Base-by-base conservation (phyloP, 2,113 vertebrate genomes). In the Chaenogobius annularis region DNA sequence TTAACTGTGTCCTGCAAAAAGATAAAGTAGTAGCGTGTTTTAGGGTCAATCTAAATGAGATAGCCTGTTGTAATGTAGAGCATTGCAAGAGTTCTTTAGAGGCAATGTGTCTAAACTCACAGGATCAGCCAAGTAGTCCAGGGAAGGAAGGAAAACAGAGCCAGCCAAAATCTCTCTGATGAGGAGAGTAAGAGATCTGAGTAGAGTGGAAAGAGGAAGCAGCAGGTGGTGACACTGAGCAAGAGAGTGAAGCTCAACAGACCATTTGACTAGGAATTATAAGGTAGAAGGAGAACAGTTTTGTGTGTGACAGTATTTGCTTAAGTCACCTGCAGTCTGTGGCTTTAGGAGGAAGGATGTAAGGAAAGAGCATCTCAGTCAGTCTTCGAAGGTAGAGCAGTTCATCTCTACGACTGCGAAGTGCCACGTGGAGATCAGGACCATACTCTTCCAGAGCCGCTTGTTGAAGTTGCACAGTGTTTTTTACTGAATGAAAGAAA, bases 61-160 rank as follows among this genome's bases (percentile, higher is more conserved):
- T 19, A 40, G 4, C n/a, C n/a, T n/a, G n/a, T 40, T 40, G 37
- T 40, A 40, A 40, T 40, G 37, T 9, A 1, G 37, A 9, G 37
- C 1, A 40, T 40, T 31, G 8, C 8, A 40, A 40, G 37, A 40
- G 37, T 40, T 40, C 3, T 9, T 40, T 40, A 40, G 37, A 31
- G 26, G 26, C 26, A 4, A 40, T 40, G 37, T 40, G 37, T 6
- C 37, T 83, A 80, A 74, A 93, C 96, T 95, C 94, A 98, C 97
- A 89, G 97, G 97, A 92, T 98, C 96, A 84, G 97, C 97, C 92
- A 99, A 93, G 85, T 96, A 98, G 92, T 99, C 97, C 95, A 99
- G 92, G 70, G 96, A 96, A 54, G 97, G 97, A 85, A 99, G 97
- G 80, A 99, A 96, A 88, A 99, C 95, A 46, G 97, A 99, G 79